phyloP scores from a whole-genome alignment of 2,888 invertebrate species.

The Aelia acuminata region DNA sequence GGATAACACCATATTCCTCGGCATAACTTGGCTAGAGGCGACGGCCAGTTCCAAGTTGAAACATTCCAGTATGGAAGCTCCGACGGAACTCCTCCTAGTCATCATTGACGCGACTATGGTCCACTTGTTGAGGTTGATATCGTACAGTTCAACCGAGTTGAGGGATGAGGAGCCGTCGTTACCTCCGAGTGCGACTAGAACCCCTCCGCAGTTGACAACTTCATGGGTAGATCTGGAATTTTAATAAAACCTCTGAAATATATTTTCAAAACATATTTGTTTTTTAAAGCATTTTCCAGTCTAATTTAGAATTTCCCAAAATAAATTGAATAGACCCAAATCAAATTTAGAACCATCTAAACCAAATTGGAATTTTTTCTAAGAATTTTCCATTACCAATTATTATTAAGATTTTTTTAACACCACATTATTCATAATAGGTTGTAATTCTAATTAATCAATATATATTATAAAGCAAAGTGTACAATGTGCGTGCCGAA shows the following conservation, averaged over 20 bases:
- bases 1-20: constrained; percentile 54
- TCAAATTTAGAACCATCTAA: too few species aligned
- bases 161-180: constrained; percentile 80
- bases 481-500: too few species aligned
- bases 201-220: constrained; percentile 76
- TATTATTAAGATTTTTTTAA: too few species aligned
- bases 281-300: too few species aligned
- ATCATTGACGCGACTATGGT: constrained; percentile 78
- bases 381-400: too few species aligned
- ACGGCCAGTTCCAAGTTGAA: constrained; percentile 69
- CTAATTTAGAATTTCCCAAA: too few species aligned
- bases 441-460: too few species aligned
- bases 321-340: too few species aligned
- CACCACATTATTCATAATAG: too few species aligned
- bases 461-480: too few species aligned
- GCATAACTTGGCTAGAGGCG: constrained; percentile 52
- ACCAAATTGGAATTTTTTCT: too few species aligned
- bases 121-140: constrained; percentile 78
- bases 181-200: constrained; percentile 78
- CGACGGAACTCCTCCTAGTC: constrained; percentile 76
- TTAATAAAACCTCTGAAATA: background rate
- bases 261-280: too few species aligned
- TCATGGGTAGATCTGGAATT: constrained; percentile 77
- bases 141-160: constrained; percentile 79
- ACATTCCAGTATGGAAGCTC: constrained; percentile 78